A percentile compares a stretch with the other conserved stretches of the same genome.
Conservation (phyloP, 2,888 invertebrate species). For the Acanthococcus lagerstroemiae region DNA sequence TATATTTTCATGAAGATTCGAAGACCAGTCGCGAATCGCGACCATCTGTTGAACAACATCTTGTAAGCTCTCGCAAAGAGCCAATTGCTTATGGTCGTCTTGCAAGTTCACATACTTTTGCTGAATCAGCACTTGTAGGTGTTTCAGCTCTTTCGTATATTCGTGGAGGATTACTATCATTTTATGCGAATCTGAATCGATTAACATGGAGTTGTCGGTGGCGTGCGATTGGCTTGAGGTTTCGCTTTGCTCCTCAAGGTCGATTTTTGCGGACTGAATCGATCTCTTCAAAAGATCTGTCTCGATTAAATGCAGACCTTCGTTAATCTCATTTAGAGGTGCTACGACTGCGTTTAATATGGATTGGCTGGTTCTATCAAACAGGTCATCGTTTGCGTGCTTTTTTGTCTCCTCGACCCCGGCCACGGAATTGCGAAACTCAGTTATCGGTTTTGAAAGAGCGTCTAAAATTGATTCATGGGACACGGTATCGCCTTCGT, state of each 20-base stretch:
- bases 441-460: conserved; percentile 39
- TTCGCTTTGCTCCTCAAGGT: not conserved
- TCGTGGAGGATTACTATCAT: not conserved
- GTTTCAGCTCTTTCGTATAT: not conserved
- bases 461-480: conserved; percentile 38
- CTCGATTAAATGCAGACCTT: conserved; percentile 40
- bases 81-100: not conserved
- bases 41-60: conserved; percentile 37
- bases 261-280: not conserved
- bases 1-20: not conserved
- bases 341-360: conserved; percentile 38
- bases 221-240: not conserved
- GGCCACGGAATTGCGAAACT: conserved; percentile 36
- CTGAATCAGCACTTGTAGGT: not conserved
- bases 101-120: not conserved
- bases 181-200: not conserved
- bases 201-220: not conserved
- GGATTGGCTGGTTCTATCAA: conserved; percentile 35
- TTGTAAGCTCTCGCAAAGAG: not conserved
- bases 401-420: conserved; percentile 26
- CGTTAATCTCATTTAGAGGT: conserved; percentile 41
- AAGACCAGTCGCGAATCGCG: conserved; percentile 38
- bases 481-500: conserved; percentile 36
- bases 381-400: conserved; percentile 4
- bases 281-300: conserved; percentile 9